Percentiles rank a stretch among this genome's conserved stretches.
Evolutionary conservation across 2,797 vertebrate genomes (phyloP).

Genomic region (Channa striata): DNA sequence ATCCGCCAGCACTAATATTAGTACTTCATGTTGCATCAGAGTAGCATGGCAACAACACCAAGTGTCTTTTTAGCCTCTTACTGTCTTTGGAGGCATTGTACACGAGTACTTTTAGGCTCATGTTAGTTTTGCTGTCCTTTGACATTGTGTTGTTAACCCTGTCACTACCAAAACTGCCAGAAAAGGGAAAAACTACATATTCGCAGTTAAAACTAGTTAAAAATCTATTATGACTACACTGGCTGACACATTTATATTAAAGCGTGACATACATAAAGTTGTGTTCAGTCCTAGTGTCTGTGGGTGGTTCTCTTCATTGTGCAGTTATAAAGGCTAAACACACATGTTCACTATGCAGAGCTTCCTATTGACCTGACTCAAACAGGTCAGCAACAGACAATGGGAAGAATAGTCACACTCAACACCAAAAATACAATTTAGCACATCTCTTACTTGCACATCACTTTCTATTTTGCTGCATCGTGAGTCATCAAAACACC

Average conservation of each 20-base stretch:
- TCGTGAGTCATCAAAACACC: slow-evolving; percentile 20
- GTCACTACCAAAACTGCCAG: too few relatives aligned
- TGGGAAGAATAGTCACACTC: neutral
- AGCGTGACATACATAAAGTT: neutral
- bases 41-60: too few relatives aligned
- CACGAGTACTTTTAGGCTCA: neutral
- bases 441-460: slow-evolving; percentile 1
- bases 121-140: too few relatives aligned
- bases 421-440: slow-evolving; percentile 11
- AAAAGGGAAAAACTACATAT: too few relatives aligned
- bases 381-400: slow-evolving; percentile 4
- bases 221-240: too few relatives aligned
- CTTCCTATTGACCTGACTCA: slow-evolving; percentile 6
- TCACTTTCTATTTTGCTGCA: slow-evolving; percentile 36
- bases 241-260: neutral
- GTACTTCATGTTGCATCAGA: too few relatives aligned
- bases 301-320: neutral
- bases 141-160: too few relatives aligned
- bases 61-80: too few relatives aligned
- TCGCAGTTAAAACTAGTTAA: too few relatives aligned
- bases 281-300: neutral
- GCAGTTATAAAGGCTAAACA: neutral
- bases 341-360: neutral
- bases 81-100: too few relatives aligned
- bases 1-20: too few relatives aligned